Conservation (phyloP, 2,797 vertebrate genomes). For the Podarcis lilfordi region DNA sequence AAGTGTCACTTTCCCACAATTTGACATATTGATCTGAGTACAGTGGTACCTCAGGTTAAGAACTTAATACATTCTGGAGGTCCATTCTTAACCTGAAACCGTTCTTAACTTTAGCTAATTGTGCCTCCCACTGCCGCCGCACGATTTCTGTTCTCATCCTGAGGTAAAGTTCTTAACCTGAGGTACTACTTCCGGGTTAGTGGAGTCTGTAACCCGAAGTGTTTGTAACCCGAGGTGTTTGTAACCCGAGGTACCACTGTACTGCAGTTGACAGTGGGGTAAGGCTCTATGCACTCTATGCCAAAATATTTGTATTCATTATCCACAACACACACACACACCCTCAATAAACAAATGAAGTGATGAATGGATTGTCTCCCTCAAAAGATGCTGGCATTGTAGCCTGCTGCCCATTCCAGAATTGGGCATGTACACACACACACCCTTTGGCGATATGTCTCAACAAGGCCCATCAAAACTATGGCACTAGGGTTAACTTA, state of each 20-base stretch:
- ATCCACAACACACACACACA: background rate
- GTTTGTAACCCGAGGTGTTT: no score
- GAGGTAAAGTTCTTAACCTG: no score
- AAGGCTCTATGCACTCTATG: background rate
- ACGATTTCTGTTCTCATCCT: no score
- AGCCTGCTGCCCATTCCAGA: background rate
- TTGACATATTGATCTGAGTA: background rate
- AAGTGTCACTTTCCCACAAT: background rate
- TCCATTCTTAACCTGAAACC: no score
- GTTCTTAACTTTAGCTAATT: no score
- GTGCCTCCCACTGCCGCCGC: no score
- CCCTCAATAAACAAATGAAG: background rate
- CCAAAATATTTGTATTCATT: background rate
- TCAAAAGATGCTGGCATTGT: background rate
- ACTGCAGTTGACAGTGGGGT: background rate
- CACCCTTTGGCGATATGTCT: background rate
- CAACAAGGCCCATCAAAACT: background rate
- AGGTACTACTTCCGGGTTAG: no score
- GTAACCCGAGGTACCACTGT: no score
- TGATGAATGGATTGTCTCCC: background rate
- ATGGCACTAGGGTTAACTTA: background rate
- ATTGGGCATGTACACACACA: background rate
- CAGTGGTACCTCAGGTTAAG: no score
- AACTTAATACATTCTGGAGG: no score
- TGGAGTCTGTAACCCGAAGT: no score